Evolutionary conservation across 2,888 invertebrate genomes (phyloP).

Genomic region (Andrena minutula): DNA sequence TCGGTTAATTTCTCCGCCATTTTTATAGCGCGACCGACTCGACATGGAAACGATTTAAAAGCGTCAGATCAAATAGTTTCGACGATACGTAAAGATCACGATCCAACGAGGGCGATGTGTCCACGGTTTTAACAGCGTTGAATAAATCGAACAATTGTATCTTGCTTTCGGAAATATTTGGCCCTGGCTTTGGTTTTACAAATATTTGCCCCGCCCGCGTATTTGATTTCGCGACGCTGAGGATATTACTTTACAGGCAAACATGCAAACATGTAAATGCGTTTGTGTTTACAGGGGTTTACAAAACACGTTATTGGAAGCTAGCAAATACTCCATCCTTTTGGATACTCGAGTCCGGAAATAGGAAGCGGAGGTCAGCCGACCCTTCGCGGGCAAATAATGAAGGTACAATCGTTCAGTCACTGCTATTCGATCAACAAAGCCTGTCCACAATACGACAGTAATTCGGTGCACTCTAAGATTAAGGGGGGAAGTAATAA

Average conservation of each 20-base stretch:
- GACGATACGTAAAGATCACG: background rate
- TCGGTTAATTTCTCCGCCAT: too few relatives aligned
- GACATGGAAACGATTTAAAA: background rate
- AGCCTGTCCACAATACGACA: too few relatives aligned
- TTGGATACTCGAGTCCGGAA: too few relatives aligned
- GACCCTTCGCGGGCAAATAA: too few relatives aligned
- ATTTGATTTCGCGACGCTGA: background rate
- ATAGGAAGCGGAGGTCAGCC: too few relatives aligned
- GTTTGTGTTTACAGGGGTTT: background rate
- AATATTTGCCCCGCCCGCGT: background rate
- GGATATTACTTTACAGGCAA: constrained; percentile 3
- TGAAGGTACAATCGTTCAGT: too few relatives aligned
- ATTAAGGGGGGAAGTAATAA: too few relatives aligned
- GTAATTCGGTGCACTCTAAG: too few relatives aligned
- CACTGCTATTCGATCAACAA: too few relatives aligned
- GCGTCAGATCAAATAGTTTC: background rate
- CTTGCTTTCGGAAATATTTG: background rate
- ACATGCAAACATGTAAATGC: background rate
- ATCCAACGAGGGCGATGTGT: background rate
- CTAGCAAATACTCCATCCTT: too few relatives aligned
- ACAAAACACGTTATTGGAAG: too few relatives aligned
- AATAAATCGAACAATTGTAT: constrained; percentile 28
- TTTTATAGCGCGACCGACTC: too few relatives aligned
- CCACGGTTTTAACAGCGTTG: background rate
- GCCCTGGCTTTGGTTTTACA: background rate